phyloP scores from a whole-genome alignment of 2,113 vertebrate genomes.

The Clupea harengus region DNA sequence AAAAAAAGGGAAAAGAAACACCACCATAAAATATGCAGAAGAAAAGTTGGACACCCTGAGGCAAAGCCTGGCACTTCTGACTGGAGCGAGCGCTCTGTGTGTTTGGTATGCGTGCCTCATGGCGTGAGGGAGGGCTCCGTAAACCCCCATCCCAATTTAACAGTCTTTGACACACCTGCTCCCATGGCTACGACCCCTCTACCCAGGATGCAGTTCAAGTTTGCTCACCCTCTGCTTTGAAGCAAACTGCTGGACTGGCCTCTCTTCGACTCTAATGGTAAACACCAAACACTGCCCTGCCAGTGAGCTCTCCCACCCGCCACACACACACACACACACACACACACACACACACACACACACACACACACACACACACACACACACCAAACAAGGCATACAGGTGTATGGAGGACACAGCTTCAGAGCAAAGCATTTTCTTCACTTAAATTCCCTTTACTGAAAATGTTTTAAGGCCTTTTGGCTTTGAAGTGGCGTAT shows the following conservation, averaged over 20 bases:
- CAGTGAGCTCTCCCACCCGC: background rate
- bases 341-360: background rate
- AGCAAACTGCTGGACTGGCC: background rate
- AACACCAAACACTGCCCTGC: background rate
- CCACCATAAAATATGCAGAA: background rate
- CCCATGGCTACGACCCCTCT: background rate
- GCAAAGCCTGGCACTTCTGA: background rate
- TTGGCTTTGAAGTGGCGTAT: background rate
- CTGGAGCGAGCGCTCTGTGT: background rate
- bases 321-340: no score
- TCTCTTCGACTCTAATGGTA: background rate
- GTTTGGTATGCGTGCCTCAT: background rate
- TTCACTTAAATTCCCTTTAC: background rate
- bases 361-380: background rate
- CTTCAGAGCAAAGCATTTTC: no score
- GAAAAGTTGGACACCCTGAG: background rate
- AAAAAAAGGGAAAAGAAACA: background rate
- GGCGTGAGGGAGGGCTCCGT: background rate
- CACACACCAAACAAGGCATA: no score
- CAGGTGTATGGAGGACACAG: no score
- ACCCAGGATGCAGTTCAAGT: background rate
- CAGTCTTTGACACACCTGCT: background rate
- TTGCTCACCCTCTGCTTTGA: background rate
- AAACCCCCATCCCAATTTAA: slow-evolving; percentile 1
- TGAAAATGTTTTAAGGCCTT: background rate